Conservation (phyloP, 2,113 vertebrate genomes). For the Columbina picui region DNA sequence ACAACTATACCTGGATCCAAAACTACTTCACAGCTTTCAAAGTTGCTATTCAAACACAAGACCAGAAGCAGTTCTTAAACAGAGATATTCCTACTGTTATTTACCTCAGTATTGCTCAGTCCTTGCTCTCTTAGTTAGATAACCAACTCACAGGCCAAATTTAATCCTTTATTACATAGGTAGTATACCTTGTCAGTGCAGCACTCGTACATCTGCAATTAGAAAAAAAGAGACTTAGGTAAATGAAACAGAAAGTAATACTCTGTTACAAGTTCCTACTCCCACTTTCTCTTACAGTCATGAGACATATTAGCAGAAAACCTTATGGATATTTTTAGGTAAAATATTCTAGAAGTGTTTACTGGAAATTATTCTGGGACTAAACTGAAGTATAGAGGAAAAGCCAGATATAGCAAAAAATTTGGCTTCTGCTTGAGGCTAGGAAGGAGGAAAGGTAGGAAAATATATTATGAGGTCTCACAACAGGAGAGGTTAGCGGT, state of each 20-base stretch:
- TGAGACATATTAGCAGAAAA: not conserved
- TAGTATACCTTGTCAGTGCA: not conserved
- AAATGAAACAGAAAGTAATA: not conserved
- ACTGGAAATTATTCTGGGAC: not conserved
- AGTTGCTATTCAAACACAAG: constrained; percentile 25
- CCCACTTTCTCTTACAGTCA: not conserved
- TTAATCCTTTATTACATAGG: not conserved
- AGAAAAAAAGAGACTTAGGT: not conserved
- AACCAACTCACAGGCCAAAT: not conserved
- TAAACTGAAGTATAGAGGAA: not conserved
- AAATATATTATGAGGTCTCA: not conserved
- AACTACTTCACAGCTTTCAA: not conserved
- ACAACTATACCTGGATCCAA: not conserved
- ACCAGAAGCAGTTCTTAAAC: not conserved
- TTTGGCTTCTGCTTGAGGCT: not conserved
- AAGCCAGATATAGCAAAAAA: not conserved
- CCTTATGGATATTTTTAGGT: not conserved
- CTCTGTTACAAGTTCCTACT: not conserved
- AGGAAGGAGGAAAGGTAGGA: not conserved
- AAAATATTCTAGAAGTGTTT: not conserved
- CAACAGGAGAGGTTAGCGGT: not conserved
- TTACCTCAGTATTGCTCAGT: not conserved
- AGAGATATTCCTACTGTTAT: not conserved
- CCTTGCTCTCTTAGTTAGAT: not conserved
- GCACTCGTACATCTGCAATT: not conserved